Evolutionary conservation across 2,113 vertebrate genomes (phyloP), one percentile per base, ranked within the genome.

Genomic region (Rhadina sibilatrix): DNA sequence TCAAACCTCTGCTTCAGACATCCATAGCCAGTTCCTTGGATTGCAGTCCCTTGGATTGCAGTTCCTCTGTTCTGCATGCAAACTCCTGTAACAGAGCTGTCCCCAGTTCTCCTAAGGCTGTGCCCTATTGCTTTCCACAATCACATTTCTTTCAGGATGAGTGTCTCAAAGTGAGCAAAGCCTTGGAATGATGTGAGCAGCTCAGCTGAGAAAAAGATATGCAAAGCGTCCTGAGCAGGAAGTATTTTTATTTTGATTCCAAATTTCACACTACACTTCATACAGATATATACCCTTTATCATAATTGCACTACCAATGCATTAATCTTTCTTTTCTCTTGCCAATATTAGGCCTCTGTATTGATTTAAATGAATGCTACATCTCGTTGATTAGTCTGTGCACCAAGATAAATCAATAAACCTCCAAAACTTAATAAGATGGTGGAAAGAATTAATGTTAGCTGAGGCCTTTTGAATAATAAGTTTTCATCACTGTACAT

Each of bases 341-440:
- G 54, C 44, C 47, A 87, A 5, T 70, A 74, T 81, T 92, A 89
- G 54, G 47, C 35, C 89, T 80, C 66, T 61, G 14, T 88, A 96
- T 92, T 92, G 93, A 98, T 97, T 96, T 83, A 97, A 87, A 92
- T 82, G 53, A 94, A 81, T 94, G 89, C 61, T 95, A 52, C 35
- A 61, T 65, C 83, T 87, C 0, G 1, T 75, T 93, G 79, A 89
- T 96, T 95, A 96, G 80, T 93, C 87, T 82, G 57, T 92, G 87
- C 77, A 93, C 44, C 53, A 80, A 83, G 79, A 65, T 68, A 90
- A 95, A 96, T 96, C 96, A 91, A 92, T 96, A 89, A 71, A 53
- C 37, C 80, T 89, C 46, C 40, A 79, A 65, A 93, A 89, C 46
- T 42, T 81, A 84, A 15, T 76, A 85, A 87, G 71, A 85, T 81